Base-by-base conservation (phyloP, 2,888 invertebrate genomes). In the Amaurobius ferox region DNA sequence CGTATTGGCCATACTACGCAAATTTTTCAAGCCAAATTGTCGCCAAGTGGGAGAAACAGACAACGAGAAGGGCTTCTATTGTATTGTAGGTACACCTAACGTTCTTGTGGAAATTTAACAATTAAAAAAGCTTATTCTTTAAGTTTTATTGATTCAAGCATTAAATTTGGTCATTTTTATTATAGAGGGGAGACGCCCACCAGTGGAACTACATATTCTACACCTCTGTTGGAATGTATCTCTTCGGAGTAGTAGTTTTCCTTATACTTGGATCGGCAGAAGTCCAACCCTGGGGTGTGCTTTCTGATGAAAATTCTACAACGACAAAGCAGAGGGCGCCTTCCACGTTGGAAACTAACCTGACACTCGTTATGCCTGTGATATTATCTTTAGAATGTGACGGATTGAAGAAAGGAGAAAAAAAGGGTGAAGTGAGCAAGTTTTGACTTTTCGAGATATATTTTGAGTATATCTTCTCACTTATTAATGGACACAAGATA, bases 181-280 rank as follows among this genome's bases (percentile, higher is more conserved):
- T 71, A 0, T 19, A 85, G 85, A 78, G 35, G 62, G 85, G 85
- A 19, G 72, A 85, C 19, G 67, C 68, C 13, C 67, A 73, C 13
- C 78, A 78, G 91, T 96, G 96, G 96, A 93, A 94, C 66, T 93
- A 93, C 86, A 94, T 96, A 39, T 96, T 96, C 92, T 94, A 94
- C 90, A 92, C 95, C 30, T 94, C 96, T 0, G 93, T 95, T 0
- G 94, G 92, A 19, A 92, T 95, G 64, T 96, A 95, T 90, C 92
- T 95, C 79, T 91, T 94, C 67, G 94, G 95, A 35, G 95, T 95
- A 90, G 91, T 94, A 7, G 92, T 95, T 89, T 96, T 95, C 90
- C 90, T 95, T 0, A 90, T 94, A 13, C 95, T 95, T 90, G 94
- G 94, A 30, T 94, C 94, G 70, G 94, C 94, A 6, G 93, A 93